phyloP scores from a whole-genome alignment of 2,113 vertebrate genomes.

The Boleophthalmus pectinirostris region DNA sequence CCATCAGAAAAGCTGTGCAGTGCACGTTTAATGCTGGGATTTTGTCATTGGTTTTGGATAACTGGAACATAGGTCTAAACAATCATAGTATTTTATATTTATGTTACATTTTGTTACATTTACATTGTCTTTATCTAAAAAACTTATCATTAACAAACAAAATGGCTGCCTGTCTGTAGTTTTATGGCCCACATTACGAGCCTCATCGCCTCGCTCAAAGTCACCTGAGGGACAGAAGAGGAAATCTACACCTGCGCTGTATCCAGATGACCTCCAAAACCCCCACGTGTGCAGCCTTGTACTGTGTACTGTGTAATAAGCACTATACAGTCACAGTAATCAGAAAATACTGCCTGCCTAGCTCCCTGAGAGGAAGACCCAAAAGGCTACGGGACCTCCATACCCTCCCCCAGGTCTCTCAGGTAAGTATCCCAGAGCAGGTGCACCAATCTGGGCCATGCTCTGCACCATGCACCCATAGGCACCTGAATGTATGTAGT shows the following conservation, averaged over 20 bases:
- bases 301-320: slow-evolving; percentile 50
- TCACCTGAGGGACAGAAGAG: slow-evolving; percentile 38
- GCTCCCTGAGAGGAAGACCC: slow-evolving; percentile 55
- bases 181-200: neutral
- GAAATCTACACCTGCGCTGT: slow-evolving; percentile 58
- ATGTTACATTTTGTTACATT: neutral
- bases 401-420: slow-evolving; percentile 21
- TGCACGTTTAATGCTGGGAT: too few relatives aligned
- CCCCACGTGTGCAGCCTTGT: slow-evolving; percentile 23
- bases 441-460: slow-evolving; percentile 56
- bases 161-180: neutral
- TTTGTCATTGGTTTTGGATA: too few relatives aligned
- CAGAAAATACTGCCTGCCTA: slow-evolving; percentile 55
- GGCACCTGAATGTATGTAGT: neutral
- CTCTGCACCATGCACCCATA: neutral
- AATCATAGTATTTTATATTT: too few relatives aligned
- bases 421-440: slow-evolving; percentile 41
- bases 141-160: neutral
- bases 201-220: slow-evolving; percentile 34
- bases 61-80: too few relatives aligned
- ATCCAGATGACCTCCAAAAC: slow-evolving; percentile 63
- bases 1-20: too few relatives aligned
- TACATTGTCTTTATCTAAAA: neutral
- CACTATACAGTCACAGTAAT: slow-evolving; percentile 65
- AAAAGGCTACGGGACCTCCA: slow-evolving; percentile 38